Conservation (phyloP, 2,113 vertebrate genomes). For the Serranochromis macrocephalus region DNA sequence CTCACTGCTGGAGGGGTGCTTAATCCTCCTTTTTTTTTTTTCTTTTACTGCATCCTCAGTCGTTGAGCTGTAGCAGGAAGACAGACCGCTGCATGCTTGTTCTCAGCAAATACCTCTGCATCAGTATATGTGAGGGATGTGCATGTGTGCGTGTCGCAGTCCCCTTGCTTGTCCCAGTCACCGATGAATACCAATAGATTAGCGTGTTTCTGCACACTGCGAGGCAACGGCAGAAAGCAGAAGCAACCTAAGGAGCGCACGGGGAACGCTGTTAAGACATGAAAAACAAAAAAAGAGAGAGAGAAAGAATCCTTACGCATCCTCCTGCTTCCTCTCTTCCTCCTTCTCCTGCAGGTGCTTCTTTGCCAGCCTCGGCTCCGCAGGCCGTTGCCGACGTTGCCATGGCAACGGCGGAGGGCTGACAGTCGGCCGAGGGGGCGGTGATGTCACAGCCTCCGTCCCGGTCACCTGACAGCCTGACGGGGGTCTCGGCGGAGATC, state of each 20-base stretch:
- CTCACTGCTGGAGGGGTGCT: constrained; percentile 10
- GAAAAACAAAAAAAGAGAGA: not conserved
- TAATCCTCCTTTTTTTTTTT: constrained; percentile 28
- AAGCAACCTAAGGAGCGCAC: not conserved
- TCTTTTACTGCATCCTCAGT: constrained; percentile 13
- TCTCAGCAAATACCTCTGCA: constrained; percentile 47
- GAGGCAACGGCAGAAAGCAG: not conserved
- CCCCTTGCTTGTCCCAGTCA: constrained; percentile 39
- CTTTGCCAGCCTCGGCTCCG: constrained; percentile 65
- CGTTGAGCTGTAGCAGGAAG: constrained; percentile 9
- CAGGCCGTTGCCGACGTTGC: constrained; percentile 73
- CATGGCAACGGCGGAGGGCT: constrained; percentile 75
- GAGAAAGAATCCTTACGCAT: constrained; percentile 68
- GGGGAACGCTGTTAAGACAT: not conserved
- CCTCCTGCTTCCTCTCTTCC: constrained; percentile 61
- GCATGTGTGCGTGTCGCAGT: constrained; percentile 52
- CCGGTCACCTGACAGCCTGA: constrained; percentile 73
- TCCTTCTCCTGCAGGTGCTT: constrained; percentile 55
- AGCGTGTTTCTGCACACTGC: not conserved
- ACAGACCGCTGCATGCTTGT: constrained; percentile 18
- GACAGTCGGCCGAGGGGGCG: constrained; percentile 62
- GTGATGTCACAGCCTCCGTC: constrained; percentile 70
- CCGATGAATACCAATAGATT: constrained; percentile 31
- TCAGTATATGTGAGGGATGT: constrained; percentile 14
- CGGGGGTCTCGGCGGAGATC: constrained; percentile 66